Evolutionary conservation across 2,113 vertebrate species (phyloP).

Genomic region (Hemibagrus wyckioides): DNA sequence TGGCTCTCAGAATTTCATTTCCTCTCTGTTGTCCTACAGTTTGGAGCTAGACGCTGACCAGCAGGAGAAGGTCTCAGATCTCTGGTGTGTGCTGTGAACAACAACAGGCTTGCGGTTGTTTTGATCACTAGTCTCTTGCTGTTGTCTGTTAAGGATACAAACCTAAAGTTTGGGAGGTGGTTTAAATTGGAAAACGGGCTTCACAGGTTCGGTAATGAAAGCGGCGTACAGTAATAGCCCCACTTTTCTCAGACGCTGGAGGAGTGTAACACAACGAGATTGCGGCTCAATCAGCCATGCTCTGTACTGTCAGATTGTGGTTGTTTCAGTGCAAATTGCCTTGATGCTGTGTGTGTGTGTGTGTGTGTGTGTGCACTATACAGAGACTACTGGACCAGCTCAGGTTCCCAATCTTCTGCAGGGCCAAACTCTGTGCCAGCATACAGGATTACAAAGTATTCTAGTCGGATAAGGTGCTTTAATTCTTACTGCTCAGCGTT

Average conservation of each 20-base stretch:
- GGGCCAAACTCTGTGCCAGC: neutral
- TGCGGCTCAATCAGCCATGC: conserved; percentile 37
- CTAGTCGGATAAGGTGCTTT: neutral
- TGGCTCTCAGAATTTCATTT: conserved; percentile 24
- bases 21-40: conserved; percentile 16
- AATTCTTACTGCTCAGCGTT: neutral
- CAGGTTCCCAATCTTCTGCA: conserved; percentile 4
- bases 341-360: neutral
- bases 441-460: neutral
- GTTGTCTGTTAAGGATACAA: conserved; percentile 5
- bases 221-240: conserved; percentile 22
- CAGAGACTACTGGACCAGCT: neutral
- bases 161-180: neutral
- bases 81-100: conserved; percentile 14
- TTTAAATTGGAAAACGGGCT: conserved; percentile 15
- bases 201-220: conserved; percentile 43
- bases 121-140: conserved; percentile 12
- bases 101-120: neutral
- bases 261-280: conserved; percentile 14
- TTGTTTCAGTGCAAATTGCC: conserved; percentile 40
- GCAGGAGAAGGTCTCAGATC: conserved; percentile 19
- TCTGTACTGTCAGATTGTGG: conserved; percentile 26
- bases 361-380: neutral
- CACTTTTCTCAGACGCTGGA: conserved; percentile 23
- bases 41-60: conserved; percentile 20